Conservation (phyloP, 2,888 invertebrate genomes). For the Dolomedes plantarius region DNA sequence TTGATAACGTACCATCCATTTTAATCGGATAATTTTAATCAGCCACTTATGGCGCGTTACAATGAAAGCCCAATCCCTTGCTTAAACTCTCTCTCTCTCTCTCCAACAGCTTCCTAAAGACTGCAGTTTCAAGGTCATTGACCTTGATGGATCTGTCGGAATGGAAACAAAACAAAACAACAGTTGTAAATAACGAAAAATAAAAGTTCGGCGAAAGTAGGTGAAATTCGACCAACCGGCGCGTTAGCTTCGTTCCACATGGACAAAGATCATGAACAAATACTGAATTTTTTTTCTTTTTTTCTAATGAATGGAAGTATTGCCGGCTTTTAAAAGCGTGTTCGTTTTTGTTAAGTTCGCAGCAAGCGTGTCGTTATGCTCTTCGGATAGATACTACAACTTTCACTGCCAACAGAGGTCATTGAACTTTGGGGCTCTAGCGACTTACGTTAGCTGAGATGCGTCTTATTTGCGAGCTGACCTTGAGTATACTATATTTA, state of each 20-base stretch:
- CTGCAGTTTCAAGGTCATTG: conserved; percentile 10
- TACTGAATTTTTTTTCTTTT: neutral
- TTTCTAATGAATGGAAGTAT: conserved; percentile 20
- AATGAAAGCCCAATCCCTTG: no score
- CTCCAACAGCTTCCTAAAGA: neutral
- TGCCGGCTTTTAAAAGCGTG: conserved; percentile 9
- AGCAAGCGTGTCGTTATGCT: conserved; percentile 19
- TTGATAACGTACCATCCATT: no score
- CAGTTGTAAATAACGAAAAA: conserved; percentile 2
- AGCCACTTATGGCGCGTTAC: no score
- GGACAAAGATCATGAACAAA: conserved; percentile 27
- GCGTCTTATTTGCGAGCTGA: neutral
- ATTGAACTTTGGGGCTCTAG: neutral
- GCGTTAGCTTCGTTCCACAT: conserved; percentile 15
- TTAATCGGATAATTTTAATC: no score
- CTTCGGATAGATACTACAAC: conserved; percentile 19
- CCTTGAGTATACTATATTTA: conserved; percentile 16
- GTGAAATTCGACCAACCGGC: conserved; percentile 14
- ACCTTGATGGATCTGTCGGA: neutral
- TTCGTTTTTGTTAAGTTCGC: conserved; percentile 8
- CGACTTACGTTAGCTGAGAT: neutral
- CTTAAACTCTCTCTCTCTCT: neutral
- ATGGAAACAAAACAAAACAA: neutral
- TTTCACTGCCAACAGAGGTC: conserved; percentile 22
- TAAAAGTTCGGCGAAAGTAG: conserved; percentile 11